Base-by-base conservation (phyloP, 2,888 invertebrate genomes). In the Carpatolechia fugitivella region DNA sequence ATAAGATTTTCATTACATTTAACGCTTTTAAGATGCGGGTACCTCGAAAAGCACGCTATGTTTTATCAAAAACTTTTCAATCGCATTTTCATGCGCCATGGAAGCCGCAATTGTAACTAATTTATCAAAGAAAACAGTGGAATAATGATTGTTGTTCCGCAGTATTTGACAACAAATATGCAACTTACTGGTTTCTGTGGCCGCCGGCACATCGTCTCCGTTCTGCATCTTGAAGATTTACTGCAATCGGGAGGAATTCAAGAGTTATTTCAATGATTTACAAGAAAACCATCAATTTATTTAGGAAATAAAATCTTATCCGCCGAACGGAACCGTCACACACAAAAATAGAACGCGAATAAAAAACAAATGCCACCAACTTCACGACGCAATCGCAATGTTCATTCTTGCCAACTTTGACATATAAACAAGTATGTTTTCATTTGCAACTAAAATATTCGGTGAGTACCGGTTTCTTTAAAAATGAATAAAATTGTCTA, bases 331-430 rank as follows among this genome's bases (percentile, higher is more conserved):
- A 80, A 84, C 89, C 88, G 89, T 90, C 90, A 89, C 86, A 83
- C 89, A 87, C 88, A 86, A 90, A 89, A 90, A 90, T 90, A 90
- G 90, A 90, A 89, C 84, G 85, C 84, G 88, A 87, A 80, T 85
- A 82, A 82, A 85, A 88, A 88, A 85, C 82, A 84, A 86, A 80
- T 81, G 79, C 78, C 74, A 78, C 82, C 81, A 82, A 83, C 82
- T 68, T 73, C 69, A 66, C 68, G 69, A 67, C 65, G 64, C 60
- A 60, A 62, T 66, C 65, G 64, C 60, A 60, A 62, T 66, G 60
- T 38, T 60, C 64, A 74, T 52, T 54, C 54, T 55, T 66, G 60
- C 66, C 70, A 76, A 69, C 65, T 54, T 44, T 65, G 40, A 60
- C 47, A 58, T 55, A 55, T 48, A 58, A 58, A 44, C 56, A 31